phyloP scores from a whole-genome alignment of 2,888 invertebrate species.

The Orthosia cruda region DNA sequence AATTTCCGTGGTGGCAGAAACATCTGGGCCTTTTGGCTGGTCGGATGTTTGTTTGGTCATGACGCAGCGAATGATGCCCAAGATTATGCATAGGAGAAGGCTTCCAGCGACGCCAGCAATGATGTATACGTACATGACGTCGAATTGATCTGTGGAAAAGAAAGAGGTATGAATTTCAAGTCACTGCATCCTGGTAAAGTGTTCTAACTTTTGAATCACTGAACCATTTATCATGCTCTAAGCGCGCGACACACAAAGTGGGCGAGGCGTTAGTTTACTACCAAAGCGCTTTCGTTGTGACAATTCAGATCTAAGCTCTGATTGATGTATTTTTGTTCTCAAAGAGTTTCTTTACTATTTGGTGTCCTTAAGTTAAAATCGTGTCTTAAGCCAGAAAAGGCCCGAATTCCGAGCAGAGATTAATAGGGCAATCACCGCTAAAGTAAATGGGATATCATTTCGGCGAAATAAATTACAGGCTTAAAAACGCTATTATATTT shows the following conservation, averaged over 20 bases:
- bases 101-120: constrained; percentile 95
- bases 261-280: not conserved
- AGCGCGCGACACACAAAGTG: not conserved
- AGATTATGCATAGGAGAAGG: constrained; percentile 94
- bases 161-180: constrained; percentile 23
- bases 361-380: constrained; percentile 35
- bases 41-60: constrained; percentile 93
- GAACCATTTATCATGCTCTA: constrained; percentile 15
- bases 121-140: constrained; percentile 96
- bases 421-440: constrained; percentile 56
- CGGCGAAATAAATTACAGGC: constrained; percentile 47
- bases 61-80: constrained; percentile 94
- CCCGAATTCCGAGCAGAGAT: constrained; percentile 41
- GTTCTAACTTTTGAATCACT: constrained; percentile 1
- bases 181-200: not conserved
- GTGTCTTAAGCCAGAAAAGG: constrained; percentile 34
- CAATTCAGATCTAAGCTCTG: constrained; percentile 9
- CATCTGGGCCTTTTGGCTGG: constrained; percentile 93
- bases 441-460: constrained; percentile 56
- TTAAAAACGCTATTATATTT: constrained; percentile 50
- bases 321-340: constrained; percentile 20
- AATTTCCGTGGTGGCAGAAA: constrained; percentile 94
- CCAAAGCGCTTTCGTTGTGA: constrained; percentile 6
- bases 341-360: constrained; percentile 14
- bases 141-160: constrained; percentile 93